phyloP scores from a whole-genome alignment of 2,797 vertebrate species.

The Triplophysa bombifrons region DNA sequence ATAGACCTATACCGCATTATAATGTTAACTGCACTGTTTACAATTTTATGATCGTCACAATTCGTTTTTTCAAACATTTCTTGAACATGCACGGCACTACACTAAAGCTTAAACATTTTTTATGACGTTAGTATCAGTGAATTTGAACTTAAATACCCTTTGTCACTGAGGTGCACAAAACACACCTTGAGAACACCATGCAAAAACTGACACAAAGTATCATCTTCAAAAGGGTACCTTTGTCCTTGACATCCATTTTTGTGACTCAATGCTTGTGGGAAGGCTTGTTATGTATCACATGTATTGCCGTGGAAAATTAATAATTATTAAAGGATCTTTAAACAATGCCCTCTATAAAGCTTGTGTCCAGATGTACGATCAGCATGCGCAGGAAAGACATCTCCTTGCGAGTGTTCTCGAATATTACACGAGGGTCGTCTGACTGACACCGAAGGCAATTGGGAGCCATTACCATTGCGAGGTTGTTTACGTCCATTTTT shows the following conservation, averaged over 20 bases:
- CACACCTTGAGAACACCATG: background rate
- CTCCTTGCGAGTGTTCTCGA: constrained; percentile 92
- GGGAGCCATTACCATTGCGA: constrained; percentile 95
- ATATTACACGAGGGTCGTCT: constrained; percentile 87
- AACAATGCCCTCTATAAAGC: constrained; percentile 83
- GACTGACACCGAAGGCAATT: constrained; percentile 92
- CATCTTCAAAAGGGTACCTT: background rate
- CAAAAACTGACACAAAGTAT: background rate
- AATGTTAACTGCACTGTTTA: background rate
- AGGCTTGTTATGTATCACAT: background rate
- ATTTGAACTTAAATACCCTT: background rate
- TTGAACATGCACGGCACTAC: constrained; percentile 20
- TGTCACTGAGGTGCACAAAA: background rate
- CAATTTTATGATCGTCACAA: background rate
- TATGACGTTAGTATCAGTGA: background rate
- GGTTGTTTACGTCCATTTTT: constrained; percentile 95
- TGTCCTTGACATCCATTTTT: background rate
- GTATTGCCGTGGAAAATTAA: background rate
- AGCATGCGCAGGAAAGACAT: constrained; percentile 93
- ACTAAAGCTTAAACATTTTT: background rate
- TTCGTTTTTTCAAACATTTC: constrained; percentile 13
- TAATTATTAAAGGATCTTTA: constrained; percentile 62
- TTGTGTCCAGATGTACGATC: constrained; percentile 90
- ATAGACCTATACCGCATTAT: background rate
- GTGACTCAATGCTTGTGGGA: background rate